A percentile compares a stretch with the other conserved stretches of the same genome.
Conservation (phyloP, 1,140 invertebrate species). For the Bombus superbus region DNA sequence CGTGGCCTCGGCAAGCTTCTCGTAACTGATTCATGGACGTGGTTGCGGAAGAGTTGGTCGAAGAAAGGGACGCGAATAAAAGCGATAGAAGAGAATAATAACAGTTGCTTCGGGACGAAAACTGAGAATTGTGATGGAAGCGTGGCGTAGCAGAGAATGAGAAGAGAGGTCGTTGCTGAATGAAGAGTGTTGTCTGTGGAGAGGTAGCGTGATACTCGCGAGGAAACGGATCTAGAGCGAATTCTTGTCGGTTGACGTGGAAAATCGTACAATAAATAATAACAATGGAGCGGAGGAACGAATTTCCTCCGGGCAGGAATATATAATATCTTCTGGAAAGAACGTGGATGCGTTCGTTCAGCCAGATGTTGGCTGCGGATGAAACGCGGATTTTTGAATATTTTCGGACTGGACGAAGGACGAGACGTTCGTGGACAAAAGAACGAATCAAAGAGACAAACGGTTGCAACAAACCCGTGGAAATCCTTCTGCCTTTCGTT, state of each 20-base stretch:
- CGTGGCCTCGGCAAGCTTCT: background rate
- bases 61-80: background rate
- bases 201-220: background rate
- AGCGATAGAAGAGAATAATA: slow-evolving; percentile 25
- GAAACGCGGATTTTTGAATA: background rate
- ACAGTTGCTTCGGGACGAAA: background rate
- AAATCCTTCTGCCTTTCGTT: background rate
- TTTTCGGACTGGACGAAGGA: background rate
- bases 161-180: background rate
- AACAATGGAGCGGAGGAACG: background rate
- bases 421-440: background rate
- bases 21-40: background rate
- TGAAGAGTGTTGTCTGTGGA: background rate
- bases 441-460: background rate
- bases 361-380: background rate
- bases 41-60: background rate
- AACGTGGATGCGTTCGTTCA: background rate
- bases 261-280: background rate
- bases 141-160: background rate
- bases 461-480: background rate
- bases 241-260: background rate
- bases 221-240: background rate
- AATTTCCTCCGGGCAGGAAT: background rate
- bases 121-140: background rate
- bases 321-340: background rate